phyloP scores from a whole-genome alignment of 1,140 invertebrate genomes.

The Drosophila seguyi region DNA sequence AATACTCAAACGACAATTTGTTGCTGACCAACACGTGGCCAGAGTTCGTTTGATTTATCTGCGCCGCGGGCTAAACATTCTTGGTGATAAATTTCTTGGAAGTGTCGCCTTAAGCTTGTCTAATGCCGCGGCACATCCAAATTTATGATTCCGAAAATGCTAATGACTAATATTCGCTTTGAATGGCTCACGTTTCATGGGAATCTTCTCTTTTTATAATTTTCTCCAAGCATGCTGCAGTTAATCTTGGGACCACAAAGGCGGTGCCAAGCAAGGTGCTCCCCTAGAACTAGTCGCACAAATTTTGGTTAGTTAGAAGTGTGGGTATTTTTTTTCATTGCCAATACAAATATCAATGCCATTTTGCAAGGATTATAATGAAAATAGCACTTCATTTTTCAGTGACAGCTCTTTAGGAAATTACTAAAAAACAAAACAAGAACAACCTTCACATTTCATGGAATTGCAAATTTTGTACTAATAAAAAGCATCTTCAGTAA shows the following conservation, averaged over 20 bases:
- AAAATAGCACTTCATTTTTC: not conserved
- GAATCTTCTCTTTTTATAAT: slow-evolving; percentile 2
- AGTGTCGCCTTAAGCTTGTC: slow-evolving; percentile 53
- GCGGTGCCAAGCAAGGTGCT: slow-evolving; percentile 17
- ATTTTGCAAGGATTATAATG: not conserved
- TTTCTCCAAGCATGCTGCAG: slow-evolving; percentile 6
- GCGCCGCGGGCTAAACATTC: slow-evolving; percentile 42
- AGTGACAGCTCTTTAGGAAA: slow-evolving; percentile 4
- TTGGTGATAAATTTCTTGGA: slow-evolving; percentile 42
- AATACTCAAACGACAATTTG: slow-evolving; percentile 29
- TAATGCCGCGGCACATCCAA: slow-evolving; percentile 44
- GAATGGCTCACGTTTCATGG: slow-evolving; percentile 24
- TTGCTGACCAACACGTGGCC: slow-evolving; percentile 26
- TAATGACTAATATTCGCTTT: slow-evolving; percentile 64
- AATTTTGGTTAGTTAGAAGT: not conserved
- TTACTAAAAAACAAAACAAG: not conserved
- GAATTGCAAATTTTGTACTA: not conserved
- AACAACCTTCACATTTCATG: not conserved
- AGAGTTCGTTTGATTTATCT: slow-evolving; percentile 54
- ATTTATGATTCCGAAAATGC: slow-evolving; percentile 48
- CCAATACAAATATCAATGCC: not conserved
- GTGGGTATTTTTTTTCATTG: slow-evolving; percentile 11
- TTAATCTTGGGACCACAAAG: not conserved
- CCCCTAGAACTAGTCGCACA: not conserved
- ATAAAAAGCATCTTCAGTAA: not conserved